A percentile compares a stretch with the other conserved stretches of the same genome.
Conservation (phyloP, 2,797 vertebrate genomes). For the Melanotaenia boesemani region DNA sequence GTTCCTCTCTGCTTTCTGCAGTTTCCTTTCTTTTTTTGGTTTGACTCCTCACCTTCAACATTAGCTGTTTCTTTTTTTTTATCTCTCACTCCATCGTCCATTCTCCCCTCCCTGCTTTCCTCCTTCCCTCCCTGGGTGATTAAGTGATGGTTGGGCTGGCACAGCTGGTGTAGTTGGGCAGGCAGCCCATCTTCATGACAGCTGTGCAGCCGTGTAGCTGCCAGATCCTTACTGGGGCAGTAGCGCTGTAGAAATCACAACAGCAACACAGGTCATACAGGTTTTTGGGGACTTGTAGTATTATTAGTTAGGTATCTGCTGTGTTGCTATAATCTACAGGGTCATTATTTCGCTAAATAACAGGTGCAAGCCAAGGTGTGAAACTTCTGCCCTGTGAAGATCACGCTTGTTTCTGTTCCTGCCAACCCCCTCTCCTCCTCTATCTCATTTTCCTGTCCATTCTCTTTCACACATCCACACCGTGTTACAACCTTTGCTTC, state of each 20-base stretch:
- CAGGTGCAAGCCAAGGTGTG: constrained; percentile 41
- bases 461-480: constrained; percentile 37
- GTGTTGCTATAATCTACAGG: constrained; percentile 44
- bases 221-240: constrained; percentile 70
- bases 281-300: constrained; percentile 42
- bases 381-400: constrained; percentile 16
- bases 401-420: background rate
- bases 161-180: constrained; percentile 76
- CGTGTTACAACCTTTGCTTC: constrained; percentile 28
- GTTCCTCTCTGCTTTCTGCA: constrained; percentile 2
- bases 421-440: background rate
- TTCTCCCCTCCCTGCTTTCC: constrained; percentile 11
- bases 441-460: constrained; percentile 18
- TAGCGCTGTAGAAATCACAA: constrained; percentile 56
- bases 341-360: constrained; percentile 44
- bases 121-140: constrained; percentile 63
- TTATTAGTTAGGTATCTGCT: constrained; percentile 45
- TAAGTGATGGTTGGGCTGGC: constrained; percentile 73
- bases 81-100: background rate
- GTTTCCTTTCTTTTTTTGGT: constrained; percentile 9
- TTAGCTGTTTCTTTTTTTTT: constrained; percentile 36
- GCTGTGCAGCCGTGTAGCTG: constrained; percentile 65
- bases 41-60: constrained; percentile 22
- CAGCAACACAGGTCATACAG: constrained; percentile 56
- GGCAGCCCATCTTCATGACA: constrained; percentile 74